Evolutionary conservation across 92 coral and sea anemone species (phyloP).

Genomic region (Anthopleura xanthogrammica): DNA sequence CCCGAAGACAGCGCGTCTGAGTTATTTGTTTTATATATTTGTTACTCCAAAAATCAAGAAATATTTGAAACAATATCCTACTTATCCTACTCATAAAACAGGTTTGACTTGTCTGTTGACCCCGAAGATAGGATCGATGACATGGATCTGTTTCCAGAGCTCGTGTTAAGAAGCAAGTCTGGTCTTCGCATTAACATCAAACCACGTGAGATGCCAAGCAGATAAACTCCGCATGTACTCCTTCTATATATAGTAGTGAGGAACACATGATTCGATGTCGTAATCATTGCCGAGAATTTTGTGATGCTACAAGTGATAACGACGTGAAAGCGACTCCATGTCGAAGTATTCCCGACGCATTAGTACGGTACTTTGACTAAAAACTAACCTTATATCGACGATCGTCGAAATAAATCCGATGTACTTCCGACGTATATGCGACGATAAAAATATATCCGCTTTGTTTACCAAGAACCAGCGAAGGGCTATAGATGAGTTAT

Average conservation of each 20-base stretch:
- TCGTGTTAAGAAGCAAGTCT: constrained; percentile 57
- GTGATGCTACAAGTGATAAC: neutral
- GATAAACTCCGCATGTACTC: neutral
- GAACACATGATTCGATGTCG: neutral
- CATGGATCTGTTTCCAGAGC: constrained; percentile 72
- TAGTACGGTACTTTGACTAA: neutral
- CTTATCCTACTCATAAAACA: constrained; percentile 6
- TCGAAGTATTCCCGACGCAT: neutral
- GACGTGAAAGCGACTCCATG: neutral
- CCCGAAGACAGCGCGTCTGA: no score
- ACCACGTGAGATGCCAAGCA: constrained; percentile 34
- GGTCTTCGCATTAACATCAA: constrained; percentile 58
- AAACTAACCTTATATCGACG: constrained; percentile 4
- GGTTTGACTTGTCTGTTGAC: constrained; percentile 70
- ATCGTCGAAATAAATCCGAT: neutral
- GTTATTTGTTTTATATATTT: no score
- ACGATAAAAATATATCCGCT: neutral
- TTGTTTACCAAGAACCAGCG: neutral
- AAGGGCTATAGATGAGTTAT: neutral
- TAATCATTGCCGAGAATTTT: neutral
- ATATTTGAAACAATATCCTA: neutral
- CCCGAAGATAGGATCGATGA: constrained; percentile 39
- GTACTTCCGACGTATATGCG: neutral
- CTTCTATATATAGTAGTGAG: neutral
- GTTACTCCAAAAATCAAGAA: neutral